Conservation (phyloP, 1,140 invertebrate species). For the Hirudo medicinalis region DNA sequence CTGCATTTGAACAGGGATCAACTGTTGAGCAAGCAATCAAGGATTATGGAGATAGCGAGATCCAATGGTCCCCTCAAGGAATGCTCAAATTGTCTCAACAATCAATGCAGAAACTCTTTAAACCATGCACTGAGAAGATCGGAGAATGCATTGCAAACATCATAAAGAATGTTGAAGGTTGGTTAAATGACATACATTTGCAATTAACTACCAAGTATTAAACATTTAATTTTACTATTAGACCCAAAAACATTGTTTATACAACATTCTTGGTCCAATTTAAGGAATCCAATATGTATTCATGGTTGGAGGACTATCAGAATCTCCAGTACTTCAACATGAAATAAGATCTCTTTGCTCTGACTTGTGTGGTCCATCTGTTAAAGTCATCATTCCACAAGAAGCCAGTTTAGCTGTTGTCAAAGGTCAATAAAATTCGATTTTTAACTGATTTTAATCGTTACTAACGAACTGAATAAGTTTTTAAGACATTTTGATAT, state of each 20-base stretch:
- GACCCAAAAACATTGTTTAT: too few relatives aligned
- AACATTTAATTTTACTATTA: too few relatives aligned
- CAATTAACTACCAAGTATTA: too few relatives aligned
- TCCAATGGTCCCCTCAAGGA: constrained; percentile 48
- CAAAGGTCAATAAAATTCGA: constrained; percentile 30
- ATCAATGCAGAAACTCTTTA: constrained; percentile 39
- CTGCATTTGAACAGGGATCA: constrained; percentile 21
- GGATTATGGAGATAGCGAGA: constrained; percentile 42
- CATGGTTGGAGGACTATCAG: constrained; percentile 52
- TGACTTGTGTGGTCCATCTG: constrained; percentile 30
- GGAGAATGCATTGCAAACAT: constrained; percentile 45
- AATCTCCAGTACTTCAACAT: constrained; percentile 47
- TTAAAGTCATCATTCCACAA: constrained; percentile 47
- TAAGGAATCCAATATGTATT: constrained; percentile 46
- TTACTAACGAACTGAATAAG: not conserved
- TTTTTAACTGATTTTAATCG: not conserved
- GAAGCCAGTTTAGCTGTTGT: constrained; percentile 36
- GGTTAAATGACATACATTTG: constrained; percentile 16
- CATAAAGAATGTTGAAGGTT: constrained; percentile 39
- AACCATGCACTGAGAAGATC: constrained; percentile 45
- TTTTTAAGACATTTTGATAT: not conserved
- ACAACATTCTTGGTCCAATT: constrained; percentile 1
- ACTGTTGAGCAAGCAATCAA: constrained; percentile 42
- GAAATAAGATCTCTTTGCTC: constrained; percentile 43
- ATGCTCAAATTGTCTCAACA: constrained; percentile 44